These are phyloP conservation scores for Pontoporia blainvillei DNA, from an alignment of 2,113 vertebrate species.

Conservation along the genomic window DNA sequence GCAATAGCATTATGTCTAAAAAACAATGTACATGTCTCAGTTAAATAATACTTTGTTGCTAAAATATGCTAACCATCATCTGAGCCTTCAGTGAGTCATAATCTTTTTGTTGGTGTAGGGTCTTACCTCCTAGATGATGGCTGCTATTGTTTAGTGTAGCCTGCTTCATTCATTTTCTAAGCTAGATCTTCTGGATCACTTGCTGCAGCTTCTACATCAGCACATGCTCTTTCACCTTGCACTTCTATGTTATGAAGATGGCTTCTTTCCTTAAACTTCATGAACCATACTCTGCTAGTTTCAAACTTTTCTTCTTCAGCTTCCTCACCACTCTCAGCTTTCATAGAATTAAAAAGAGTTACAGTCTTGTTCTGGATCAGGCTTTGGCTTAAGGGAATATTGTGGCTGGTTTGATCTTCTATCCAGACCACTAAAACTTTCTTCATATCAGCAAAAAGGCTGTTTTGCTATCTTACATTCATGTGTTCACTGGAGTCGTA, in stretches of 20 bases:
- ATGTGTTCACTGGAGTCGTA: neutral
- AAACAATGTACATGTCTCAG: neutral
- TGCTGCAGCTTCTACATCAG: neutral
- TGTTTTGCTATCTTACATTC: neutral
- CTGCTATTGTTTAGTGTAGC: neutral
- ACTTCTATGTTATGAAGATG: too few species aligned
- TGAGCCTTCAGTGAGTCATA: neutral
- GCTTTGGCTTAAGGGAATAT: neutral
- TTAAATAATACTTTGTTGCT: neutral
- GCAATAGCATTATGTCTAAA: neutral
- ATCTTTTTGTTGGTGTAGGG: neutral
- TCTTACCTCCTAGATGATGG: neutral
- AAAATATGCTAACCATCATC: neutral
- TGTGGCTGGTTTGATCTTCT: neutral
- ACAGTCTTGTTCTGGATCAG: neutral
- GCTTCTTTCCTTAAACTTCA: too few species aligned
- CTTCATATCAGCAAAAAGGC: neutral
- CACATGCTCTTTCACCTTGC: too few species aligned
- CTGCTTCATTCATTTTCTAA: neutral
- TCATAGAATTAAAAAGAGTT: neutral
- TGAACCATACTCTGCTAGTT: too few species aligned
- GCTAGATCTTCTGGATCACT: neutral
- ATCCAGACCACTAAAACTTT: neutral
- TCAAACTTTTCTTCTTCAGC: neutral
- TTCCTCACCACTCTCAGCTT: neutral